Conservation (phyloP, 2,797 vertebrate genomes). For the Falco cherrug region DNA sequence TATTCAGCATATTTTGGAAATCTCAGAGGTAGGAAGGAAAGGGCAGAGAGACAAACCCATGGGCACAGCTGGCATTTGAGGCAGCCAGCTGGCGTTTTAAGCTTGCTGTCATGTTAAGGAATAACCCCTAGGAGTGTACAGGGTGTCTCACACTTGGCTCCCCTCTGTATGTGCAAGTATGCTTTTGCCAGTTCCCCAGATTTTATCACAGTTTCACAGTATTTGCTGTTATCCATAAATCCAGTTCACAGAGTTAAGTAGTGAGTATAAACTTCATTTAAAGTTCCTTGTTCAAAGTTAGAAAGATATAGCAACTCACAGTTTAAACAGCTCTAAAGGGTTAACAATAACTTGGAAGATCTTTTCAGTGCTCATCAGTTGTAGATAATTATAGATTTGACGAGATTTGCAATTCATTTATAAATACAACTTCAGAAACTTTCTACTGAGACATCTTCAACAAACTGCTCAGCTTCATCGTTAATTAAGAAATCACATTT, state of each 20-base stretch:
- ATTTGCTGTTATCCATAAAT: neutral
- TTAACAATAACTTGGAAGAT: neutral
- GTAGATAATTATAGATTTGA: neutral
- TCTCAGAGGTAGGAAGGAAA: neutral
- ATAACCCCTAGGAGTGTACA: neutral
- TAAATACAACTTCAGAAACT: neutral
- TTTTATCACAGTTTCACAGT: neutral
- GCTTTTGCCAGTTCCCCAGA: neutral
- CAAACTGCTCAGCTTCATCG: neutral
- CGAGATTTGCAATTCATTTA: conserved; percentile 5
- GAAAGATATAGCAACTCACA: neutral
- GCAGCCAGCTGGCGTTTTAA: neutral
- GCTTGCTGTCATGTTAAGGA: neutral
- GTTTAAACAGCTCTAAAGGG: neutral
- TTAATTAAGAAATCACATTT: conserved; percentile 22
- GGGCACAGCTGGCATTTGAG: neutral
- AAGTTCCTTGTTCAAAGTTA: neutral
- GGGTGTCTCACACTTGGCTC: neutral
- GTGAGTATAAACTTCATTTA: neutral
- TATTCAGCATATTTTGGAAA: neutral
- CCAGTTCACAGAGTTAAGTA: neutral
- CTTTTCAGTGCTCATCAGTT: neutral
- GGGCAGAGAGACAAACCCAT: neutral
- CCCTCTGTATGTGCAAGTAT: neutral
- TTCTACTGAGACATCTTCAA: neutral